Evolutionary conservation across 1,140 invertebrate genomes (phyloP), one percentile per base, ranked within the genome.

Genomic region (Campoletis sonorensis): DNA sequence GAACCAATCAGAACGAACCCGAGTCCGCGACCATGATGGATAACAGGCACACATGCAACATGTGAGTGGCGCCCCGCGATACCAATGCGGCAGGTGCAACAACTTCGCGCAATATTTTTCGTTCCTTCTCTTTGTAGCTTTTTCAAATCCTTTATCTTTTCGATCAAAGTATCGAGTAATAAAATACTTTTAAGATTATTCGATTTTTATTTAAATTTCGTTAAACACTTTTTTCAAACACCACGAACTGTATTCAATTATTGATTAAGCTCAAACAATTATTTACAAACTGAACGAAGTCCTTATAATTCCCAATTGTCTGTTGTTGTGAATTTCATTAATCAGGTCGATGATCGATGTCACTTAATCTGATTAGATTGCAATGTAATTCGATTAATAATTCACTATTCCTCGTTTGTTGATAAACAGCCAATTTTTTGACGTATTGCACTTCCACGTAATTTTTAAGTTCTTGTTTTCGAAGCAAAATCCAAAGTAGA

Each of bases 11-110:
- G 88, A 88, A 87, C 80, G 67, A 84, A 80, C 83, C 86, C 86
- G 86, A 90, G 90, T 91, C 92, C 91, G 90, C 90, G 89, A 93
- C 93, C 93, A 94, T 94, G 93, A 94, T 94, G 93, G 93, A 94
- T 94, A 91, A 91, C 92, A 84, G 86, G 86, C 86, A 88, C 85
- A 86, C 87, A 89, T 91, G 88, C 90, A 90, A 89, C 91, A 91
- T 88, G 91, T 90, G 90, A 90, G 90, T 91, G 91, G 90, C 89
- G 92, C 90, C 91, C 84, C 90, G 82, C 85, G 79, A 88, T 78
- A 86, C 86, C 84, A 85, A 83, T 87, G 86, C 86, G 91, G 91
- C 90, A 92, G 91, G 91, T 92, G 91, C 87, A 87, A 85, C 78
- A 91, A 92, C 87, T 89, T 86, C 79, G 83, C 64, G 13, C 11